Evolutionary conservation across 2,888 invertebrate genomes (phyloP).

Genomic region (Tillus elongatus): DNA sequence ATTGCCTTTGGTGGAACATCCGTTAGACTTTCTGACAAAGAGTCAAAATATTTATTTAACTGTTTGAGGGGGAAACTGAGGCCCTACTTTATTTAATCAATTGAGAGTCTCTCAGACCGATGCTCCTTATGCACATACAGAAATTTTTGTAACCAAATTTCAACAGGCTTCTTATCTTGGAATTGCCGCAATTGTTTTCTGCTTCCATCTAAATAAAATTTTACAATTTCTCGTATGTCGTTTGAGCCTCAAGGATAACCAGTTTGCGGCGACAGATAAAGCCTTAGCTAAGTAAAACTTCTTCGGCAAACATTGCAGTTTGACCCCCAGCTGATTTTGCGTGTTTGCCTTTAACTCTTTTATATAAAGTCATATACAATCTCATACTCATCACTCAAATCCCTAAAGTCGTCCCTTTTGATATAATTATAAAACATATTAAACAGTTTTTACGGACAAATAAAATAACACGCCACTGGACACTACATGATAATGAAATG

Average conservation of each 20-base stretch:
- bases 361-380: conserved; percentile 6
- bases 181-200: conserved; percentile 7
- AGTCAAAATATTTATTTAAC: conserved; percentile 18
- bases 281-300: too few species aligned
- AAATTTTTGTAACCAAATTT: conserved; percentile 14
- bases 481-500: conserved; percentile 1
- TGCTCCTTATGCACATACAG: conserved; percentile 13
- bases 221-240: conserved; percentile 8
- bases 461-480: conserved; percentile 4
- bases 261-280: background rate
- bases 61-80: conserved; percentile 12
- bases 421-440: conserved; percentile 4
- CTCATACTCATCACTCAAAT: conserved; percentile 7
- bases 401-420: conserved; percentile 5
- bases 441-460: conserved; percentile 5
- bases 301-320: too few species aligned
- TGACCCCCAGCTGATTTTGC: too few species aligned
- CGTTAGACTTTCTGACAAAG: conserved; percentile 11
- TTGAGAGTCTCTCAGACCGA: conserved; percentile 15
- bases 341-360: conserved; percentile 5
- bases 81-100: conserved; percentile 19
- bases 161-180: conserved; percentile 10
- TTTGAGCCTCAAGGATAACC: conserved; percentile 9
- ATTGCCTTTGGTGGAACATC: conserved; percentile 19
- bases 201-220: conserved; percentile 5